Conservation (phyloP, 2,888 invertebrate genomes). For the Rapana venosa region DNA sequence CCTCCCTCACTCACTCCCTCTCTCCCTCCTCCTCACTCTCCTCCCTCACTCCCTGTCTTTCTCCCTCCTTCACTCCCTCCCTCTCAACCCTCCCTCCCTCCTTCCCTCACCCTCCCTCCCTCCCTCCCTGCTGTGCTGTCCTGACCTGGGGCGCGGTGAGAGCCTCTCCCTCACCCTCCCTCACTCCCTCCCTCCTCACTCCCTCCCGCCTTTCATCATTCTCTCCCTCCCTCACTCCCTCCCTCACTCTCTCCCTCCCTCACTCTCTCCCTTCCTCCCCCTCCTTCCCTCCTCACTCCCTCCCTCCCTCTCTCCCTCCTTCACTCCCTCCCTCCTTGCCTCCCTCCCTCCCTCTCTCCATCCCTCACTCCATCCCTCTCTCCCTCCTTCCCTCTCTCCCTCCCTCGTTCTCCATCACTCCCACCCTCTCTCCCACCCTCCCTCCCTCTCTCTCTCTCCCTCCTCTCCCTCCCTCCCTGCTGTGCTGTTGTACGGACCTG, state of each 20-base stretch:
- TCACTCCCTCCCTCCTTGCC: background rate
- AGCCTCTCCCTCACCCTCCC: conserved; percentile 81
- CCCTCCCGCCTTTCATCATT: too few species aligned
- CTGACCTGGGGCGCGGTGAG: conserved; percentile 92
- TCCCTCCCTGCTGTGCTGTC: too few species aligned
- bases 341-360: background rate
- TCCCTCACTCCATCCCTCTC: background rate
- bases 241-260: background rate
- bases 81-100: background rate
- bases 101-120: background rate
- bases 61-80: background rate
- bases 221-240: too few species aligned
- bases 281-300: background rate
- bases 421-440: background rate
- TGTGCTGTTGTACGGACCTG: too few species aligned
- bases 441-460: background rate
- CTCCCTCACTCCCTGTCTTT: too few species aligned
- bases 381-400: background rate
- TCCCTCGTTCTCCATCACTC: background rate
- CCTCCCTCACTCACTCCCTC: background rate
- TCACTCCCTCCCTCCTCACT: too few species aligned
- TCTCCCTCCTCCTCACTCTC: too few species aligned
- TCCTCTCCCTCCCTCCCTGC: background rate
- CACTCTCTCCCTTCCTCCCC: background rate
- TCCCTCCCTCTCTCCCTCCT: background rate